These are phyloP conservation scores for Melolontha melolontha DNA, from an alignment of 2,888 invertebrate species.

Conservation along the genomic window DNA sequence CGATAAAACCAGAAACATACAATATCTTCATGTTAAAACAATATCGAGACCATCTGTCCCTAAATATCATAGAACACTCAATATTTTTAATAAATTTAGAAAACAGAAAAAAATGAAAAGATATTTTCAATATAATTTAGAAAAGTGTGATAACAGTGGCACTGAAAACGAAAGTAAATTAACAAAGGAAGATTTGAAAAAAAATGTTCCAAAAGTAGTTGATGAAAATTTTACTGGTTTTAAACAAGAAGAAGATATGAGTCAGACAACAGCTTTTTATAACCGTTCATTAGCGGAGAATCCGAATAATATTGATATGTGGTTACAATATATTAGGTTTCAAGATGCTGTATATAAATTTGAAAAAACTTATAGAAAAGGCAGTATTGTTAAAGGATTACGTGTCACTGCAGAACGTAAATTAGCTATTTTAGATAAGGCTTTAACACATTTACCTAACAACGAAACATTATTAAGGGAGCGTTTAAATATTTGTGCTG, in stretches of 20 bases:
- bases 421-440: conserved; percentile 73
- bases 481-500: conserved; percentile 66
- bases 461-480: conserved; percentile 68
- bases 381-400: conserved; percentile 63
- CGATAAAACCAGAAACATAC: conserved; percentile 70
- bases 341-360: conserved; percentile 68
- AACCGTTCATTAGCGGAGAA: conserved; percentile 68
- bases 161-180: conserved; percentile 44
- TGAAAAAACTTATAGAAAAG: conserved; percentile 64
- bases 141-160: conserved; percentile 47
- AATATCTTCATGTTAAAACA: conserved; percentile 71
- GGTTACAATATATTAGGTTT: conserved; percentile 72
- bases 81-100: conserved; percentile 50
- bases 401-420: conserved; percentile 69
- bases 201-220: conserved; percentile 30
- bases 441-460: conserved; percentile 69
- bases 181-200: conserved; percentile 45
- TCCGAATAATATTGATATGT: conserved; percentile 68
- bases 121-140: conserved; percentile 55
- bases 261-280: conserved; percentile 67
- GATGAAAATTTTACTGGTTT: conserved; percentile 53
- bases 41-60: conserved; percentile 76
- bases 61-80: conserved; percentile 64
- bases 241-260: conserved; percentile 67
- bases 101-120: conserved; percentile 57